These are phyloP conservation scores for Mesoligia furuncula DNA, from an alignment of 2,888 invertebrate genomes.

Conservation along the genomic window DNA sequence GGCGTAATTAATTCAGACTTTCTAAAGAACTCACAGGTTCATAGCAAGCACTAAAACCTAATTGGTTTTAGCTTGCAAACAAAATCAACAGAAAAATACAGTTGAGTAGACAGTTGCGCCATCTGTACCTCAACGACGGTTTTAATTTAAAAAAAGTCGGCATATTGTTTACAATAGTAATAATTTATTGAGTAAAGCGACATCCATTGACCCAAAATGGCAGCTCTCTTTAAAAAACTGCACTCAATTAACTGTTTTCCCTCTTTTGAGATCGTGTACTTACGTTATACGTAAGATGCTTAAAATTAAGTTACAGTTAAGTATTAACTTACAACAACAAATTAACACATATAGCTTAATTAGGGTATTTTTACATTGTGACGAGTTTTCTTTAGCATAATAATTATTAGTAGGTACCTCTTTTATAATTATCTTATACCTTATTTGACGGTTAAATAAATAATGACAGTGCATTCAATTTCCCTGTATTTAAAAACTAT, in stretches of 20 bases:
- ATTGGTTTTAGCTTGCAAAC: neutral
- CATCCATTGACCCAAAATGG: neutral
- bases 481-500: slow-evolving; percentile 1
- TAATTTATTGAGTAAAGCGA: neutral
- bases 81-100: neutral
- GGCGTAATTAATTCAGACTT: neutral
- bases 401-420: neutral
- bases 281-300: neutral
- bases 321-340: slow-evolving; percentile 1
- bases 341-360: neutral
- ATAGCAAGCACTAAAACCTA: neutral
- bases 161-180: neutral
- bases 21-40: neutral
- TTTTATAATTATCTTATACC: slow-evolving; percentile 6
- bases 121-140: neutral
- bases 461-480: neutral
- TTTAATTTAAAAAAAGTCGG: neutral
- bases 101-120: neutral
- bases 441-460: neutral
- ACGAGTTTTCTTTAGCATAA: neutral
- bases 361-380: neutral
- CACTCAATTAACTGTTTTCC: neutral
- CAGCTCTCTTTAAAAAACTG: neutral
- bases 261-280: slow-evolving; percentile 23
- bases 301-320: neutral